A percentile compares a stretch with the other conserved stretches of the same genome.
Conservation (phyloP, 2,888 invertebrate genomes). For the Synergus gifuensis region DNA sequence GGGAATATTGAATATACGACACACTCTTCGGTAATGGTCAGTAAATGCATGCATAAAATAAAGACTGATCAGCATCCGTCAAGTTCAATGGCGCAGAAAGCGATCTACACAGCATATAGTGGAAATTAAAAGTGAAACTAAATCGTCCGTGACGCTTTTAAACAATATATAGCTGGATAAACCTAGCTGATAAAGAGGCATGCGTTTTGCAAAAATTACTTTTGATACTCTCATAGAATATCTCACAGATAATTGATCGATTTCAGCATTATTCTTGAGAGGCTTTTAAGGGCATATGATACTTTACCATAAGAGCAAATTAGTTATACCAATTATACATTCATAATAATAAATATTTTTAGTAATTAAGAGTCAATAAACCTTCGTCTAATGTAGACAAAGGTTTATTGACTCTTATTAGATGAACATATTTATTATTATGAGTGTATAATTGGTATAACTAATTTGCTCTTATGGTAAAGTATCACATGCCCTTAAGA, state of each 20-base stretch:
- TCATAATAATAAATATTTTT: no score
- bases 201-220: background rate
- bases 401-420: no score
- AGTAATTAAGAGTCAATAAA: no score
- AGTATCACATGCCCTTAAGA: no score
- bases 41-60: conserved; percentile 37
- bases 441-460: no score
- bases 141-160: conserved; percentile 27
- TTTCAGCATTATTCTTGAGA: background rate
- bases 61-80: conserved; percentile 17
- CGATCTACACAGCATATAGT: conserved; percentile 19
- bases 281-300: no score
- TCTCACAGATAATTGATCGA: background rate
- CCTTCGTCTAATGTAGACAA: no score
- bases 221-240: background rate
- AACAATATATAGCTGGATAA: background rate
- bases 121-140: conserved; percentile 30
- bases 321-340: no score
- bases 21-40: background rate
- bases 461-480: no score
- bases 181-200: background rate
- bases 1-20: background rate
- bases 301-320: no score
- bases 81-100: conserved; percentile 39
- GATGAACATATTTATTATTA: no score